Base-by-base conservation (phyloP, 2,113 vertebrate genomes). In the Clarias magur region DNA sequence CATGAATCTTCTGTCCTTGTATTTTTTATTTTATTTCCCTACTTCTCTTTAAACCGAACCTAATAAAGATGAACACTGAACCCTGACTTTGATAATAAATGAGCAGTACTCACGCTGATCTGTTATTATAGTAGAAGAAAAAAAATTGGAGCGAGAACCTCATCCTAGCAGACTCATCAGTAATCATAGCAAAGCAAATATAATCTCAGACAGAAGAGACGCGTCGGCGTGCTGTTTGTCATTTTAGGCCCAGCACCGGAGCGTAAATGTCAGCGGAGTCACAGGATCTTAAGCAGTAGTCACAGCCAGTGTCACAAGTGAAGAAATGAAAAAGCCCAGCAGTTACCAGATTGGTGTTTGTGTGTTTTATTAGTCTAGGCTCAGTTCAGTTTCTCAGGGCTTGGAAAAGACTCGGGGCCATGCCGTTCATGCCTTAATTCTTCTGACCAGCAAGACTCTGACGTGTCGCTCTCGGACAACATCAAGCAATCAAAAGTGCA, bases 401-500 rank as follows among this genome's bases (percentile, higher is more conserved):
- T 82, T 85, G n/a, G 68, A 27, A 48, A 27, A 82, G 85, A 85
- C 84, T 63, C 12, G 10, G 82, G 87, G 91, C 87, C 87, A 89
- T 85, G 89, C 87, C 83, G 67, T 75, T 86, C 30, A 54, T 59
- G 27, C 86, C 76, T 70, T 91, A 91, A 91, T 91, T 91, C 91
- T 86, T 78, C 76, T 62, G 65, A 86, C 63, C 89, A 91, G 89
- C 79, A 27, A 88, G 91, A 84, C 38, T 67, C 80, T 76, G 76
- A 65, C 83, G 82, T 90, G 86, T 90, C 86, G 76, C 91, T 70
- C 86, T 88, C 85, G 85, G 88, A 90, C 82, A 75, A 86, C 79
- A 70, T 76, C 87, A 87, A 91, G 88, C 91, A 92, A 93, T 93
- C 89, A 93, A 92, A 93, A 91, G 48, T 59, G 78, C 89, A 91